Evolutionary conservation across 1,140 invertebrate genomes (phyloP), one percentile per base, ranked within the genome.

Genomic region (Bemisia tabaci): DNA sequence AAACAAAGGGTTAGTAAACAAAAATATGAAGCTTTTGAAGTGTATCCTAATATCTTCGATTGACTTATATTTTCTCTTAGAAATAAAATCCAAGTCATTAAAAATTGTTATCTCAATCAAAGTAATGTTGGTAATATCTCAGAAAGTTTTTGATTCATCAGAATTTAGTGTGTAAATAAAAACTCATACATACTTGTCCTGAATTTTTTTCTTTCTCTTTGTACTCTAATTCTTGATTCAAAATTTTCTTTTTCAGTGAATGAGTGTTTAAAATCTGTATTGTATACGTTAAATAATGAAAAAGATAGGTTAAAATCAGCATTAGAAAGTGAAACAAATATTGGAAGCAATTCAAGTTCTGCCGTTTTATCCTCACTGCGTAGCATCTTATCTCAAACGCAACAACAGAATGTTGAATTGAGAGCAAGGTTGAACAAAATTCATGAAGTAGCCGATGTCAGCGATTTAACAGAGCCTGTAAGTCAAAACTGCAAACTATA

Each of bases 381-480:
- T 23, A 79, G 80, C 64, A 82, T 82, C 70, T 78, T 87, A 17
- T 81, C 81, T 69, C 83, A 87, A 72, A 83, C 85, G 11, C 73
- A 89, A 39, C 83, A 87, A 66, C 88, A 90, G 78, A 91, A 91
- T 78, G 76, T 81, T 74, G 88, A 90, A 73, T 75, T 90, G 68
- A 82, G 83, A 67, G 78, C 79, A 59, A 78, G 85, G 39, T 79
- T 91, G 62, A 77, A 82, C 63, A 80, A 82, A 68, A 89, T 91
- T 69, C 86, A 89, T 74, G 81, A 84, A 73, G 79, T 79, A 22
- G 82, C 83, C 11, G 83, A 85, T 73, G 72, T 83, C 22, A 77
- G 79, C 1, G 83, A 84, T 70, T 73, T 84, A 11, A 81, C 80
- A 0, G 82, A 84, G 70, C 72, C 73, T 66, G 79, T 82, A 67